phyloP scores from a whole-genome alignment of 2,113 vertebrate genomes.

The Clinocottus analis region DNA sequence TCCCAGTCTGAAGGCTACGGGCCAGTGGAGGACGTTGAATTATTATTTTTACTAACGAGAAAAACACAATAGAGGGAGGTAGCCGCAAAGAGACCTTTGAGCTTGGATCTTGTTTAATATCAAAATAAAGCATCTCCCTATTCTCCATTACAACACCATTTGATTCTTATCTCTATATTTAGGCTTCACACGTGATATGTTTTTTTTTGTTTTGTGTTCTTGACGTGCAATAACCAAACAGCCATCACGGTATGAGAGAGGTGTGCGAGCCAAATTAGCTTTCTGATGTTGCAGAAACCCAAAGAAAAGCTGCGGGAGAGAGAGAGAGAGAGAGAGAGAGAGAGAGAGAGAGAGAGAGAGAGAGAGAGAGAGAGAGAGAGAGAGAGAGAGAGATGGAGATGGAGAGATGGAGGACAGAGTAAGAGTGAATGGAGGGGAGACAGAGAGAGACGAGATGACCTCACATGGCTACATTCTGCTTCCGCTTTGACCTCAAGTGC shows the following conservation, averaged over 20 bases:
- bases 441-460: slow-evolving; percentile 45
- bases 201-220: neutral
- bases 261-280: neutral
- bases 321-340: slow-evolving; percentile 26
- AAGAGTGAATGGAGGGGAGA: slow-evolving; percentile 13
- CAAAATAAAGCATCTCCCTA: too few relatives aligned
- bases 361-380: slow-evolving; percentile 24
- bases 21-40: neutral
- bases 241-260: neutral
- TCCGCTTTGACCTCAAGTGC: slow-evolving; percentile 64
- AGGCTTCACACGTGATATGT: too few relatives aligned
- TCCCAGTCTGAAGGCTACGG: neutral
- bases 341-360: neutral
- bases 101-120: neutral
- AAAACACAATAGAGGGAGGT: neutral
- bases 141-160: too few relatives aligned
- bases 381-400: neutral
- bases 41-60: slow-evolving; percentile 16
- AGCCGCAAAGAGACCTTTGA: neutral
- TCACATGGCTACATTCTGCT: slow-evolving; percentile 49
- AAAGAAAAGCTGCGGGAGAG: neutral
- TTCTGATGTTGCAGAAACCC: neutral
- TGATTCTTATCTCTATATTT: neutral
- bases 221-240: neutral
- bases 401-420: neutral